Conservation (phyloP, 1,140 invertebrate species). For the Wiebesia pumilae region DNA sequence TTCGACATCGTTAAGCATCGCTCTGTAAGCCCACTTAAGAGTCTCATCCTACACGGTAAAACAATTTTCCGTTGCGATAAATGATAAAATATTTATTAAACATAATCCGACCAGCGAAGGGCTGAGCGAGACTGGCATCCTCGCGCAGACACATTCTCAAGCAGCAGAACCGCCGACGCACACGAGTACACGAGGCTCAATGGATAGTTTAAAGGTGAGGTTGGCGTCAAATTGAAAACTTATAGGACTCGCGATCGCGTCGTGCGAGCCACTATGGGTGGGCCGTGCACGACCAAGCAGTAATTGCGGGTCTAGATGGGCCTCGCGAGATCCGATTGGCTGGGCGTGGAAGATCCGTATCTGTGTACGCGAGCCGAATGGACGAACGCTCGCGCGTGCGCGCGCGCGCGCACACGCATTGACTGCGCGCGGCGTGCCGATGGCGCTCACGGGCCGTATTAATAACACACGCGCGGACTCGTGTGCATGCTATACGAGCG, state of each 20-base stretch:
- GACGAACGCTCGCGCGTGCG: not conserved
- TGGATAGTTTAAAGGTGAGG: not conserved
- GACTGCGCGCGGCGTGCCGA: too few relatives aligned
- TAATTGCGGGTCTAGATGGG: conserved; percentile 65
- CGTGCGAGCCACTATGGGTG: conserved; percentile 63
- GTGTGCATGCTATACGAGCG: not conserved
- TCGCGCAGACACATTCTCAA: too few relatives aligned
- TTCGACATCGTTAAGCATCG: not conserved
- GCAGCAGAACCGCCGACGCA: too few relatives aligned
- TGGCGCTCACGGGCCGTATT: not conserved
- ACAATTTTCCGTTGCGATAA: not conserved
- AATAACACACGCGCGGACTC: conserved; percentile 24
- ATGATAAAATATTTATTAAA: not conserved
- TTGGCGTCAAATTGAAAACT: conserved; percentile 32
- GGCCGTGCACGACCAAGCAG: conserved; percentile 51
- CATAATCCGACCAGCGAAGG: too few relatives aligned
- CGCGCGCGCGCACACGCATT: too few relatives aligned
- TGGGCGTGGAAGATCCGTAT: conserved; percentile 68
- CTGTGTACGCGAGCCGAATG: conserved; percentile 53
- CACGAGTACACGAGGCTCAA: too few relatives aligned
- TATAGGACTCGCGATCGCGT: conserved; percentile 2
- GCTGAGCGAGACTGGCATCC: too few relatives aligned
- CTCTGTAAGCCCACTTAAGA: not conserved
- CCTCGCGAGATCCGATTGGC: conserved; percentile 64
- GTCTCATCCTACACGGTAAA: not conserved